Evolutionary conservation across 2,797 vertebrate genomes (phyloP).

Genomic region (Tiaroga cobitis): DNA sequence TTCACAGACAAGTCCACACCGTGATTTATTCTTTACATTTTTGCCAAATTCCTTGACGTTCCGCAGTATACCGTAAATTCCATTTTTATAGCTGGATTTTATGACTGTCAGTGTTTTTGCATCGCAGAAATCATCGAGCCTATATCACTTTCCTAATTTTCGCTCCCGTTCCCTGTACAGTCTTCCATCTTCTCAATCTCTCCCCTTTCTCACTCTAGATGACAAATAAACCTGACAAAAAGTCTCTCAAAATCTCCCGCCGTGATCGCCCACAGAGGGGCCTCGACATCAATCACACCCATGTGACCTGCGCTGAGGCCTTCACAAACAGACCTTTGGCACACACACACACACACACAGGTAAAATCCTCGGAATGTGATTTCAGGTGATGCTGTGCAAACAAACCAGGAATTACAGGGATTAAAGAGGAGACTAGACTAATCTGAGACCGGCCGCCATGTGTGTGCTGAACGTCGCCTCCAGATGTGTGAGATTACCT

Average conservation of each 20-base stretch:
- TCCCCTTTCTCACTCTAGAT: not conserved
- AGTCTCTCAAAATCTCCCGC: slow-evolving; percentile 10
- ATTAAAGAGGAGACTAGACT: slow-evolving; percentile 37
- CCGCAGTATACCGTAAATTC: not conserved
- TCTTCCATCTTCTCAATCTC: slow-evolving; percentile 4
- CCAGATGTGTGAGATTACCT: slow-evolving; percentile 56
- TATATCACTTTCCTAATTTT: not conserved
- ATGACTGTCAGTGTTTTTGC: not conserved
- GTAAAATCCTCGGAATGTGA: slow-evolving; percentile 14
- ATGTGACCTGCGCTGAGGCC: slow-evolving; percentile 21
- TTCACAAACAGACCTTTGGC: slow-evolving; percentile 2
- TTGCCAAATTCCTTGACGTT: not conserved
- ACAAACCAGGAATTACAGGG: slow-evolving; percentile 42
- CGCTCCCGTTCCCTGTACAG: not conserved
- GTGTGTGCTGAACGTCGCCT: slow-evolving; percentile 38
- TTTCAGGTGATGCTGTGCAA: slow-evolving; percentile 19
- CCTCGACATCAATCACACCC: slow-evolving; percentile 28
- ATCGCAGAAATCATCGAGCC: not conserved
- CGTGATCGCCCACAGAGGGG: slow-evolving; percentile 1
- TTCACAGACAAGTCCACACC: not conserved
- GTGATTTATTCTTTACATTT: not conserved
- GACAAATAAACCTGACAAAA: slow-evolving; percentile 39
- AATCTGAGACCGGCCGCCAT: slow-evolving; percentile 27
- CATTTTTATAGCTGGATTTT: not conserved
- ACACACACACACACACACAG: slow-evolving; percentile 37